Percentiles rank a stretch among this genome's conserved stretches.
Conservation (phyloP, 2,797 vertebrate species). For the Poecilia velifera region DNA sequence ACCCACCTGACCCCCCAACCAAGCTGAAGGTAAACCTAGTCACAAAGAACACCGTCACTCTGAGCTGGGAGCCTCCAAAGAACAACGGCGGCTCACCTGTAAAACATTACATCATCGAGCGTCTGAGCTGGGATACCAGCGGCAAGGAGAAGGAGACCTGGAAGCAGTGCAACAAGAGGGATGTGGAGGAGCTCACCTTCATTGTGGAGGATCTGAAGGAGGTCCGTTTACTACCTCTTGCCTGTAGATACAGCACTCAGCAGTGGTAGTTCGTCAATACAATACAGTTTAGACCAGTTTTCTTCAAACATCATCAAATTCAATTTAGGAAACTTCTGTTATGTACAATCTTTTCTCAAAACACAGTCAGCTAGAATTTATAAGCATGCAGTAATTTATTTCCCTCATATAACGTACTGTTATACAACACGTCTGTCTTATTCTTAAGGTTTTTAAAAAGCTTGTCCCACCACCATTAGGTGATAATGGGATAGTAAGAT, state of each 20-base stretch:
- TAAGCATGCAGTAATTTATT: too few species aligned
- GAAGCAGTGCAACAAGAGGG: constrained; percentile 95
- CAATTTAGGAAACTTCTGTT: too few species aligned
- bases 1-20: constrained; percentile 95
- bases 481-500: too few species aligned
- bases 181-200: constrained; percentile 94
- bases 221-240: constrained; percentile 31
- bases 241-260: background rate
- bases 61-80: constrained; percentile 95
- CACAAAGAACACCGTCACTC: constrained; percentile 90
- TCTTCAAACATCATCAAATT: too few species aligned
- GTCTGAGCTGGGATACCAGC: constrained; percentile 93
- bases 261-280: background rate
- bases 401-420: too few species aligned
- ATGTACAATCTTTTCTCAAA: too few species aligned
- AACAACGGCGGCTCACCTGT: constrained; percentile 96
- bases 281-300: background rate
- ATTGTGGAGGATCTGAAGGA: constrained; percentile 95
- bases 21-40: constrained; percentile 93
- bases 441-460: too few species aligned
- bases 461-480: too few species aligned
- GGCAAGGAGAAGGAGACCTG: constrained; percentile 95
- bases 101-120: constrained; percentile 95
- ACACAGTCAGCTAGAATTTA: too few species aligned
- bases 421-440: too few species aligned